Evolutionary conservation across 2,797 vertebrate genomes (phyloP).

Genomic region (Anguilla obscura): DNA sequence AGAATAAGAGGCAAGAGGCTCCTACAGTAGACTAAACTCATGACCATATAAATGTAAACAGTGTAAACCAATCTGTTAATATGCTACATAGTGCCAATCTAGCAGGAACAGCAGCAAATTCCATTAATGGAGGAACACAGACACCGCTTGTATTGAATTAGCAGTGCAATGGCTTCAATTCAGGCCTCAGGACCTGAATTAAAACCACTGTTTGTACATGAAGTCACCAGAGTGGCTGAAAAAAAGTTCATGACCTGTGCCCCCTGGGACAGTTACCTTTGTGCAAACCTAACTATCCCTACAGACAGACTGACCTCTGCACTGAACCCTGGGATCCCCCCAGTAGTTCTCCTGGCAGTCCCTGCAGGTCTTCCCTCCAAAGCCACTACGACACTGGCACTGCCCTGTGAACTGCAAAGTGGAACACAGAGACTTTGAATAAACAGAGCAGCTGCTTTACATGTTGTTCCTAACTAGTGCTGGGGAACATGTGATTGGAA

Average conservation of each 20-base stretch:
- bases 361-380: conserved; percentile 87
- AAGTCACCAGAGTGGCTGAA: background rate
- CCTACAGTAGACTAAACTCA: background rate
- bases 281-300: background rate
- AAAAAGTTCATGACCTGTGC: background rate
- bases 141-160: background rate
- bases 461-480: background rate
- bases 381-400: conserved; percentile 89
- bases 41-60: background rate
- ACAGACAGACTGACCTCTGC: conserved; percentile 77
- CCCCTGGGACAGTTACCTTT: background rate
- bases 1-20: background rate
- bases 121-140: background rate
- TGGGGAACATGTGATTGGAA: background rate
- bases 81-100: background rate
- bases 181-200: background rate
- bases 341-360: conserved; percentile 94
- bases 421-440: background rate
- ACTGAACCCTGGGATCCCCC: conserved; percentile 86
- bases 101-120: background rate
- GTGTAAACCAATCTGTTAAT: background rate
- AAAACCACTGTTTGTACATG: background rate
- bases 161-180: background rate
- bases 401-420: conserved; percentile 85
- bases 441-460: background rate